phyloP scores from a whole-genome alignment of 35 echinoderm and acorn worm species.

The Apostichopus californicus region DNA sequence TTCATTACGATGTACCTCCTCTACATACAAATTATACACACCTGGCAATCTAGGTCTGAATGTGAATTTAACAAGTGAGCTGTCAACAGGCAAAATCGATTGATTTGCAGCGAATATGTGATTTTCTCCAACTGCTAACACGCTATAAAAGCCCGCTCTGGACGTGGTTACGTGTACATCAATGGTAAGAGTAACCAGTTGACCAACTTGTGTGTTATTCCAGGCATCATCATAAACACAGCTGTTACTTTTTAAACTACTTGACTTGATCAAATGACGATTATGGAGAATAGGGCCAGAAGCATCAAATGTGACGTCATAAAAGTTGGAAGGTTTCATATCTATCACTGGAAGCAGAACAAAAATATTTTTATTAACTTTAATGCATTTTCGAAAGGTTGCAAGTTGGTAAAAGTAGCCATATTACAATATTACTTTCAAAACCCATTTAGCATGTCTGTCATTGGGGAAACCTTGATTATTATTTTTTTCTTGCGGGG shows the following conservation, averaged over 20 bases:
- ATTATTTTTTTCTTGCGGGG: too few relatives aligned
- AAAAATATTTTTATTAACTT: too few relatives aligned
- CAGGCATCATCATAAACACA: not conserved
- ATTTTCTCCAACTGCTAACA: not conserved
- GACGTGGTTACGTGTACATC: not conserved
- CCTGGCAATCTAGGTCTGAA: not conserved
- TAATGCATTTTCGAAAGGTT: too few relatives aligned
- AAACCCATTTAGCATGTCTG: too few relatives aligned
- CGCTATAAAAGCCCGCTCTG: not conserved
- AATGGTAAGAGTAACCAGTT: not conserved
- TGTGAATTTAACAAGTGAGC: not conserved
- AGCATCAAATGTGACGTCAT: not conserved
- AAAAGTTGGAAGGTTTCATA: not conserved
- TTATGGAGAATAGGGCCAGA: constrained; percentile 1
- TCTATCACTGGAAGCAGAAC: too few relatives aligned
- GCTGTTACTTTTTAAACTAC: not conserved
- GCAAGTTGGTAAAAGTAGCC: too few relatives aligned
- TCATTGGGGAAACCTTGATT: too few relatives aligned
- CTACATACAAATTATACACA: constrained; percentile 21
- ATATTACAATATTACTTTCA: too few relatives aligned
- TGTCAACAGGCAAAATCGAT: not conserved
- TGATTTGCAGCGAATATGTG: not conserved
- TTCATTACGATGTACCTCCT: not conserved
- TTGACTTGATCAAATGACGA: not conserved
- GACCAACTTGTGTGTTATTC: not conserved